Evolutionary conservation across 2,797 vertebrate species (phyloP).

Genomic region (Agapornis canus): DNA sequence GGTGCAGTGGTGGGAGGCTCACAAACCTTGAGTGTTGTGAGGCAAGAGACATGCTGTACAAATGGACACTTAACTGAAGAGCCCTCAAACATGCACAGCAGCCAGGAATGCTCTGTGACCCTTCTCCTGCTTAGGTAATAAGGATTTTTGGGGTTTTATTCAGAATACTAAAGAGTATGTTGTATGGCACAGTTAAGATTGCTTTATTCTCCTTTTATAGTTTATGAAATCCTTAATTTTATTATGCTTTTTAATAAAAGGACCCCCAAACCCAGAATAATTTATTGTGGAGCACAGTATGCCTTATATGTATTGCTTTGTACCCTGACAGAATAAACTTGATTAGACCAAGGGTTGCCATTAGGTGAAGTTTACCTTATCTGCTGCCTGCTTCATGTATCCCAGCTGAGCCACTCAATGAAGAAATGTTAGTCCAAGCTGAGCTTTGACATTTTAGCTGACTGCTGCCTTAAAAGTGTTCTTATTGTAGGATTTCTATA

Average conservation of each 20-base stretch:
- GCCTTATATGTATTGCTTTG: constrained; percentile 20
- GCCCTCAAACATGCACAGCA: neutral
- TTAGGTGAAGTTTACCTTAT: constrained; percentile 48
- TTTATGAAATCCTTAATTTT: constrained; percentile 36
- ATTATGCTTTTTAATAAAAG: constrained; percentile 5
- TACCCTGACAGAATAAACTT: constrained; percentile 21
- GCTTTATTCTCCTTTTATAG: neutral
- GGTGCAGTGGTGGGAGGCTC: neutral
- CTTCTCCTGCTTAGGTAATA: neutral
- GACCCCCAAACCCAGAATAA: neutral
- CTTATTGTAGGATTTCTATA: constrained; percentile 32
- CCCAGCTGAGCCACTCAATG: constrained; percentile 49
- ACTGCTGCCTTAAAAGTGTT: constrained; percentile 42
- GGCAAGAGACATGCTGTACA: neutral
- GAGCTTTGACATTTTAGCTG: constrained; percentile 59
- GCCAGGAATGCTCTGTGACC: neutral
- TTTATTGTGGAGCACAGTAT: neutral
- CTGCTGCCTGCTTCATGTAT: neutral
- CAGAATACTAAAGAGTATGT: neutral
- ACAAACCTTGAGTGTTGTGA: neutral
- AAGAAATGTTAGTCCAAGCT: constrained; percentile 47
- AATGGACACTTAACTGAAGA: neutral
- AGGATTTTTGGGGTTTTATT: neutral
- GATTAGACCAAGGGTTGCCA: constrained; percentile 29
- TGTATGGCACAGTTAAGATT: neutral